Evolutionary conservation across 2,113 vertebrate species (phyloP), one percentile per base, ranked within the genome.

Genomic region (Paralichthys olivaceus): DNA sequence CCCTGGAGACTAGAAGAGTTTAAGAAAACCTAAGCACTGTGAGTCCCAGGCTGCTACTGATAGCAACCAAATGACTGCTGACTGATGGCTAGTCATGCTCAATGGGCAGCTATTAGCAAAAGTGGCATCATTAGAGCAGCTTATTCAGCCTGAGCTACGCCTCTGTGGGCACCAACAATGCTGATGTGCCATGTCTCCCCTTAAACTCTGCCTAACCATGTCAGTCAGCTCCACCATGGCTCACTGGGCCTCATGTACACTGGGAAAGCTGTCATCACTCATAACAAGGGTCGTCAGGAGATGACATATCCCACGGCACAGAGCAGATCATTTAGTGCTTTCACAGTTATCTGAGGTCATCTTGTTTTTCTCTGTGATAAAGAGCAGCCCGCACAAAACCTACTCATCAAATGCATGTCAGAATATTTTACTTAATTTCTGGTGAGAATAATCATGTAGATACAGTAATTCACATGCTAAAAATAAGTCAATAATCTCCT

Each of bases 141-240:
- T 84, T 84, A 88, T 85, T 85, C 75, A 83, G 78, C 61, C 58
- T 73, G 37, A 73, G 81, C 58, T 64, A 79, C 60, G 86, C 78
- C 57, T 86, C 77, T 70, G 66, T 79, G 77, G 73, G 65, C 64
- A 79, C 43, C 59, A 68, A 84, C 77, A 81, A 85, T 45, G 81
- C 72, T 34, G 62, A 80, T 76, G 83, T 63, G 84, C 79, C 77
- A 71, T 75, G 82, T 74, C 14, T 80, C 51, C 68, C 29, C 47
- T 53, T 40, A 54, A 75, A 77, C 61, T 66, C 77, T 70, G 61
- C 32, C 85, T 77, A 69, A 83, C 84, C 79, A 75, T 80, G 87
- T 87, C 77, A 69, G 32, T 81, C 81, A 84, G 73, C 49, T 63
- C 7, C 32, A 57, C 7, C 8, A 22, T 11, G 51, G 75, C 80